Evolutionary conservation across 2,797 vertebrate species (phyloP).

Genomic region (Diplodus puntazzo): DNA sequence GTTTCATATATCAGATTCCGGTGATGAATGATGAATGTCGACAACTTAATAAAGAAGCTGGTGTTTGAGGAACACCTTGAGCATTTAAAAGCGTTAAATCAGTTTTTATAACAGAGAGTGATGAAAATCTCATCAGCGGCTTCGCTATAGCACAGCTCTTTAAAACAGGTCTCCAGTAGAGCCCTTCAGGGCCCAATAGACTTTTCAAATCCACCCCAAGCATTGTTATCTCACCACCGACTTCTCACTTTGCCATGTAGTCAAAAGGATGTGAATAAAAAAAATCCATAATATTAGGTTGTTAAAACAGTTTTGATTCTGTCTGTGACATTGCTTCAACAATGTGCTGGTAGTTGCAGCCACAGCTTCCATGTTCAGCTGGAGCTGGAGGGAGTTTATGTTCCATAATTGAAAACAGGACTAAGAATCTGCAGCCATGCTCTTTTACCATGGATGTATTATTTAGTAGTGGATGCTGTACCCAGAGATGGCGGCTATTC

Average conservation of each 20-base stretch:
- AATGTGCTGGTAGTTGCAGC: not conserved
- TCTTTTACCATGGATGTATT: not conserved
- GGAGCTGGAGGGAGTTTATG: not conserved
- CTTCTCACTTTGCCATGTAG: not conserved
- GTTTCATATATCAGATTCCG: constrained; percentile 5
- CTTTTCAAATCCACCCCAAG: not conserved
- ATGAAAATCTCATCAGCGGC: not conserved
- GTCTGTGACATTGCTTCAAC: not conserved
- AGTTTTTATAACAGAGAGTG: not conserved
- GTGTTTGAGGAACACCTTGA: not conserved
- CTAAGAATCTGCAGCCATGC: not conserved
- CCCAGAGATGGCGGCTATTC: no score
- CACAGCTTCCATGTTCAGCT: not conserved
- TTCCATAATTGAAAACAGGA: not conserved
- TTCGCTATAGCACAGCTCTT: not conserved
- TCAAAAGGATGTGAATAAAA: not conserved
- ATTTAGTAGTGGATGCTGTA: no score
- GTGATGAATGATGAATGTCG: not conserved
- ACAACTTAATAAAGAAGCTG: not conserved
- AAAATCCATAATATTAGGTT: not conserved
- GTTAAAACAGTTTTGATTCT: not conserved
- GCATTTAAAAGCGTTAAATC: not conserved
- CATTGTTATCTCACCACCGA: not conserved
- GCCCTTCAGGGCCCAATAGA: not conserved
- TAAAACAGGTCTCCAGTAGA: not conserved